Evolutionary conservation across 30 jellyfish, hydroid and myxozoan genomes (phyloP), one percentile per base, ranked within the genome.

Genomic region (Sanderia malayensis): DNA sequence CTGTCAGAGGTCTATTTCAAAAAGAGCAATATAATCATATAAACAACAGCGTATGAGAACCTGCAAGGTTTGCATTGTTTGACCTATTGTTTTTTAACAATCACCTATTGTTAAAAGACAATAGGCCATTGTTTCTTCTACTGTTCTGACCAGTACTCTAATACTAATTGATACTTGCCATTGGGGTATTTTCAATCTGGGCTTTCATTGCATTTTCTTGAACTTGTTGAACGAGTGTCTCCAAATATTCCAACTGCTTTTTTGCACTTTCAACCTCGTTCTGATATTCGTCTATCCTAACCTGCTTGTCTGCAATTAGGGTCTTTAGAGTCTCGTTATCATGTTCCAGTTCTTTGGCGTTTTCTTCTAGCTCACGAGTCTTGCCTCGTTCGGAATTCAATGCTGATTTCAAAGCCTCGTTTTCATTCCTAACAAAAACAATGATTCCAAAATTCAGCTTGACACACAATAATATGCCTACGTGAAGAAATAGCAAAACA

Each of bases 211-310:
- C 49, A 17, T 79, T 29, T 46, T 83, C 84, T 18, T 83, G 95
- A 1, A 83, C 31, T 46, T 61, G 63, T 13, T 83, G 84, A 1
- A 74, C 67, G 9, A 83, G 83, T 1, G 53, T 32, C 64, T 83
- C 95, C 88, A 83, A 31, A 31, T 72, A 27, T 13, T 41, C 23
- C 59, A 83, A 23, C 13, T 83, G 95, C 17, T 9, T 52, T 47
- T 66, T 83, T 17, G 88, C 71, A 18, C 53, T 65, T 4, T 44
- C 82, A 25, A 83, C 84, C 46, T 49, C 87, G 34, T 27, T 46
- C 44, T 70, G 78, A 11, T 58, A 69, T 17, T 65, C 81, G n/a
- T 59, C 58, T 19, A 53, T 71, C 47, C 46, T 62, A 23, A 21
- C 61, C 9, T 46, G 18, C 27, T 78, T 87, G 20, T 79, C 81